Conservation (phyloP, 2,888 invertebrate species). For the Trilocha varians region DNA sequence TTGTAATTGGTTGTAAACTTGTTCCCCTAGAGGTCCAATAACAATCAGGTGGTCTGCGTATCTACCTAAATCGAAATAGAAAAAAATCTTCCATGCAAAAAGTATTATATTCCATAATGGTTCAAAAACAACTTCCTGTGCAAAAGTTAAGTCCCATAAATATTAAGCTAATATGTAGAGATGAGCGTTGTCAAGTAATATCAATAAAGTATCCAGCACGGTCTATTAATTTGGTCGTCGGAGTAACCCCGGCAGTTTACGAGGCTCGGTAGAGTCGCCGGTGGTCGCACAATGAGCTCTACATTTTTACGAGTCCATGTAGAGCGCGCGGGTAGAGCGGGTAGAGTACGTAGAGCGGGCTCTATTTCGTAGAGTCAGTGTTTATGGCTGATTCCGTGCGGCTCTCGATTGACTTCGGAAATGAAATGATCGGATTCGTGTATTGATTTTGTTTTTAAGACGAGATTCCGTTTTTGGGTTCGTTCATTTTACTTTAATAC, state of each 20-base stretch:
- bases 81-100: no score
- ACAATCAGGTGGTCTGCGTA: no score
- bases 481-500: no score
- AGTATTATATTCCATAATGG: no score
- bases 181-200: not conserved
- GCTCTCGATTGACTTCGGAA: not conserved
- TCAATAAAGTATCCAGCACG: not conserved
- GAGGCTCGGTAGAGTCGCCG: not conserved
- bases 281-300: not conserved
- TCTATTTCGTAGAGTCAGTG: not conserved
- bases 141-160: no score
- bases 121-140: no score
- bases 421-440: not conserved
- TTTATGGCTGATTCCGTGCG: not conserved
- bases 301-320: not conserved
- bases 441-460: not conserved
- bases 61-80: no score
- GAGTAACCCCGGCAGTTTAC: constrained; percentile 4
- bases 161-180: no score
- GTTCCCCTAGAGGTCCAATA: no score
- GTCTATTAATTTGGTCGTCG: not conserved
- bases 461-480: no score
- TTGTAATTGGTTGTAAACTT: no score
- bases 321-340: not conserved
- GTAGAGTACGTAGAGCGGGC: not conserved